A percentile compares a stretch with the other conserved stretches of the same genome.
These are phyloP conservation scores for Eueides isabella DNA, from an alignment of 1,140 invertebrate species.

Conservation along the genomic window DNA sequence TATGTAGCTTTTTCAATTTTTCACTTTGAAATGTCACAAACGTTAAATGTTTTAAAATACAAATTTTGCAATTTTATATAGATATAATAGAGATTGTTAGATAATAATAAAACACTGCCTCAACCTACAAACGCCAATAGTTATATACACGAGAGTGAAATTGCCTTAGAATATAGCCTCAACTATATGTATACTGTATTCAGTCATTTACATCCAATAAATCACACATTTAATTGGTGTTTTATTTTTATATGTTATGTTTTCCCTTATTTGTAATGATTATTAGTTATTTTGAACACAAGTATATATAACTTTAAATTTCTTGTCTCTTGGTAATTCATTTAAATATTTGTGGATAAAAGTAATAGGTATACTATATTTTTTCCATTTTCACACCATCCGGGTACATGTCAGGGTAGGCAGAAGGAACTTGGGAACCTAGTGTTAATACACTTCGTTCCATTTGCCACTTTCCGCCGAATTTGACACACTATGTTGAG, in stretches of 20 bases:
- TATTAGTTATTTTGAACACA: neutral
- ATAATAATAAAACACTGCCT: slow-evolving; percentile 4
- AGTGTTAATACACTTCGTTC: too few relatives aligned
- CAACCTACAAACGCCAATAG: slow-evolving; percentile 6
- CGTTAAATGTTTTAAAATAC: slow-evolving; percentile 2
- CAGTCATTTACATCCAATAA: slow-evolving; percentile 10
- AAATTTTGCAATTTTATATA: slow-evolving; percentile 14
- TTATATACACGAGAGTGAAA: neutral
- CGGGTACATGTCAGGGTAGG: too few relatives aligned
- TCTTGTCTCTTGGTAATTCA: too few relatives aligned
- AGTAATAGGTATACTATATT: too few relatives aligned
- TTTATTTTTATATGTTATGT: neutral
- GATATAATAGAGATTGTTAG: neutral
- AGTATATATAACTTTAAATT: neutral
- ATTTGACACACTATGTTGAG: too few relatives aligned
- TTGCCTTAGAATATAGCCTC: slow-evolving; percentile 1
- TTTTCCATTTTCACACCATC: too few relatives aligned
- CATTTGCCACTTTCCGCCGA: too few relatives aligned
- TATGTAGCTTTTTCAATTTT: slow-evolving; percentile 11
- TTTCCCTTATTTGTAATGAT: neutral
- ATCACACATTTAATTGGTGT: slow-evolving; percentile 6
- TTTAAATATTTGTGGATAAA: too few relatives aligned
- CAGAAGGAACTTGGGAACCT: too few relatives aligned
- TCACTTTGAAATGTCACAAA: slow-evolving; percentile 9
- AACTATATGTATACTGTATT: neutral